These are phyloP conservation scores for Acromyrmex charruanus DNA, from an alignment of 1,140 invertebrate genomes.

Conservation along the genomic window DNA sequence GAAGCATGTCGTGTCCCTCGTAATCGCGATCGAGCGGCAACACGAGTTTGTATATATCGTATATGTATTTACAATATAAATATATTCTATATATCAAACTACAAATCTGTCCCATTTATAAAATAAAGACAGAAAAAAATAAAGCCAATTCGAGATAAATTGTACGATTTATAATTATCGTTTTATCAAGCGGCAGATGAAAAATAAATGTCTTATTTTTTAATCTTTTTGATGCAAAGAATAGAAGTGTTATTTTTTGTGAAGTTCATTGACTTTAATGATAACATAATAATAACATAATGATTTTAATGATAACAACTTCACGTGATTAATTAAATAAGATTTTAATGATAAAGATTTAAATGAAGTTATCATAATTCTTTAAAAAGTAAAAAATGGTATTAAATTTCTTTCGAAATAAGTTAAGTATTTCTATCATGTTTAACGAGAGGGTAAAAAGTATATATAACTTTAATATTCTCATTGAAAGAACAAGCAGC, in stretches of 20 bases:
- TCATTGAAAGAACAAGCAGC: not conserved
- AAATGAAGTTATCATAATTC: not conserved
- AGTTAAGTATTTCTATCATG: not conserved
- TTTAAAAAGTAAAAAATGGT: slow-evolving; percentile 8
- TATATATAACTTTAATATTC: slow-evolving; percentile 7
- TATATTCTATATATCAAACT: slow-evolving; percentile 35
- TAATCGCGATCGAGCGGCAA: slow-evolving; percentile 60
- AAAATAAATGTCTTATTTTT: not conserved
- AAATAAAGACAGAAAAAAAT: slow-evolving; percentile 21
- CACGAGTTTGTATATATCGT: not conserved
- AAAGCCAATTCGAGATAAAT: not conserved
- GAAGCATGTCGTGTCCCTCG: slow-evolving; percentile 56
- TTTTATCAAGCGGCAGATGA: not conserved
- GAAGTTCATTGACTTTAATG: not conserved
- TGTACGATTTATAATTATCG: not conserved
- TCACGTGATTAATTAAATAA: not conserved
- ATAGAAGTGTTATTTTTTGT: not conserved
- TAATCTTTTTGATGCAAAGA: not conserved
- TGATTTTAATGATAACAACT: not conserved
- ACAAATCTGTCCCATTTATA: slow-evolving; percentile 3
- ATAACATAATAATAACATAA: not conserved
- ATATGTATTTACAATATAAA: slow-evolving; percentile 56
- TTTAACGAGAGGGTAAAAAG: not conserved
- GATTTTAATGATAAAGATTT: not conserved
- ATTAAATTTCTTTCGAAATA: not conserved